phyloP scores from a whole-genome alignment of 2,888 invertebrate species.

The Latrodectus elegans region DNA sequence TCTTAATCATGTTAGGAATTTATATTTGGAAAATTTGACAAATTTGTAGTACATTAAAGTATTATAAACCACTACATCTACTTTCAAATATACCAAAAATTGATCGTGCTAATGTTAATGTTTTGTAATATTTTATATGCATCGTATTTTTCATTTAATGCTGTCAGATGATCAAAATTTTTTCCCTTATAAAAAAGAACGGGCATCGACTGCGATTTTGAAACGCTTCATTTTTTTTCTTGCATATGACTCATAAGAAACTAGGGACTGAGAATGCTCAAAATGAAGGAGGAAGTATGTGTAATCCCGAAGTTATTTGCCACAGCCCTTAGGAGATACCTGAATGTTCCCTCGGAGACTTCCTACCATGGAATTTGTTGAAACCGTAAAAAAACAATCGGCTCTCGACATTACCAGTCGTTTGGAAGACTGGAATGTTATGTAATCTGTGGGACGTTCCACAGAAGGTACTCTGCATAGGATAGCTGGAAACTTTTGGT shows the following conservation, averaged over 20 bases:
- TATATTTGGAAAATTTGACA: too few species aligned
- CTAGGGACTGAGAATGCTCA: constrained; percentile 22
- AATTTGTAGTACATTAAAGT: too few species aligned
- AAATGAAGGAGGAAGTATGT: constrained; percentile 8
- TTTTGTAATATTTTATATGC: too few species aligned
- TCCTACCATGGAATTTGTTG: constrained; percentile 43
- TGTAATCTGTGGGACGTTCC: constrained; percentile 52
- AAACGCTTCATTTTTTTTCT: neutral
- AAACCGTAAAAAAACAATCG: constrained; percentile 54
- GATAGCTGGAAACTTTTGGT: neutral
- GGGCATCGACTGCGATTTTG: neutral
- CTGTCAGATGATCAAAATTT: too few species aligned
- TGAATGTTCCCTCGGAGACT: constrained; percentile 52
- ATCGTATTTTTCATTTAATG: too few species aligned
- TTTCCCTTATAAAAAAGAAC: too few species aligned
- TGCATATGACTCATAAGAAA: constrained; percentile 10
- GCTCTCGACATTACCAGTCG: constrained; percentile 28
- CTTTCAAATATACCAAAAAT: too few species aligned
- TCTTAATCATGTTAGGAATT: too few species aligned
- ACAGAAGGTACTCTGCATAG: constrained; percentile 23
- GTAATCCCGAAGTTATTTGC: constrained; percentile 51
- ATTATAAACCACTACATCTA: too few species aligned
- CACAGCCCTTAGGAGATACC: constrained; percentile 30
- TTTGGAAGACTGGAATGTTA: constrained; percentile 52
- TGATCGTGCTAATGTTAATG: too few species aligned